Percentiles rank a stretch among this genome's conserved stretches.
Conservation (phyloP, 2,888 invertebrate species). For the Atherix ibis region DNA sequence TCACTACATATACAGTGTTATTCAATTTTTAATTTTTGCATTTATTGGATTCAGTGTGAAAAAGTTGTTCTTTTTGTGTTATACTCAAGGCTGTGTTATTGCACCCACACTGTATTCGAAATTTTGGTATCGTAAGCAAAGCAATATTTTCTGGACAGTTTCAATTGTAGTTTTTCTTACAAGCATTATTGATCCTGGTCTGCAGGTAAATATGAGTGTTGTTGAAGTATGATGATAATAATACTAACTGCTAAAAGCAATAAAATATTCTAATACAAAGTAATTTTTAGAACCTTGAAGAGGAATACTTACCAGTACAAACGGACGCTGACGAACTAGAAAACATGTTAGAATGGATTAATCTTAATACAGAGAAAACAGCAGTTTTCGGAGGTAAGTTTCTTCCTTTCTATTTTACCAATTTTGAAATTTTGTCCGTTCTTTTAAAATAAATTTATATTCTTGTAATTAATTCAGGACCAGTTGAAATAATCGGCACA, state of each 20-base stretch:
- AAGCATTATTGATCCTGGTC: slow-evolving; percentile 28
- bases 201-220: too few species aligned
- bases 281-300: slow-evolving; percentile 22
- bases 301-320: slow-evolving; percentile 40
- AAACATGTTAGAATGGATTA: slow-evolving; percentile 62
- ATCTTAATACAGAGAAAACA: slow-evolving; percentile 40
- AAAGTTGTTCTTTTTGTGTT: slow-evolving; percentile 29
- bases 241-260: slow-evolving; percentile 7
- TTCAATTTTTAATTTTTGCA: slow-evolving; percentile 51
- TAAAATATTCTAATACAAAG: not conserved
- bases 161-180: slow-evolving; percentile 36
- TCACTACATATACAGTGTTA: slow-evolving; percentile 46
- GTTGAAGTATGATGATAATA: slow-evolving; percentile 10
- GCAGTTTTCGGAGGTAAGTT: slow-evolving; percentile 52
- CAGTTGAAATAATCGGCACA: slow-evolving; percentile 72
- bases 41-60: slow-evolving; percentile 24
- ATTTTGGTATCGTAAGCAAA: slow-evolving; percentile 37
- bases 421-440: too few species aligned
- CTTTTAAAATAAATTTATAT: too few species aligned
- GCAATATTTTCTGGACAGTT: slow-evolving; percentile 27
- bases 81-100: slow-evolving; percentile 38
- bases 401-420: too few species aligned
- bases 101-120: slow-evolving; percentile 47
- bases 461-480: slow-evolving; percentile 36
- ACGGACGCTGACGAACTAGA: slow-evolving; percentile 58